These are phyloP conservation scores for Pseudomugil gertrudae DNA, from an alignment of 2,797 vertebrate species.

Conservation along the genomic window DNA sequence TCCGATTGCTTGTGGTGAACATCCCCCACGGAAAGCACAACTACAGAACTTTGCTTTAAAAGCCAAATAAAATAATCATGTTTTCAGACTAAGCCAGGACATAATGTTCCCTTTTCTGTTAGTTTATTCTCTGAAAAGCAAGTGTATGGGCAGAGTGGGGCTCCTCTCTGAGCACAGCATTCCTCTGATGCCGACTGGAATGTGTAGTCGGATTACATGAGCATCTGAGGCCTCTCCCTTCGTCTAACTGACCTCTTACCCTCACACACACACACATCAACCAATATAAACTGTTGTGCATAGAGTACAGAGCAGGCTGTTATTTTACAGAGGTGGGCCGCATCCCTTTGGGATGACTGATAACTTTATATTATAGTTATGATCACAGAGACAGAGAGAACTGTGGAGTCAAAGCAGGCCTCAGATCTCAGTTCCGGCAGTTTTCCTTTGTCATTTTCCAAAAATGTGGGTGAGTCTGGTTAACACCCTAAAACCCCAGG, in stretches of 20 bases:
- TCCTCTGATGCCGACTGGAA: slow-evolving; percentile 65
- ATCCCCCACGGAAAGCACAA: neutral
- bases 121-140: slow-evolving; percentile 19
- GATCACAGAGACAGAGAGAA: slow-evolving; percentile 59
- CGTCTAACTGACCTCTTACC: slow-evolving; percentile 45
- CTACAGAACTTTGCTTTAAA: neutral
- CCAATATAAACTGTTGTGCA: slow-evolving; percentile 34
- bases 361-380: slow-evolving; percentile 46
- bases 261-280: slow-evolving; percentile 43
- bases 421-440: slow-evolving; percentile 72
- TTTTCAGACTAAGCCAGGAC: slow-evolving; percentile 4
- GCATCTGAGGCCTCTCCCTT: slow-evolving; percentile 62
- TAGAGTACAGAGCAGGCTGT: slow-evolving; percentile 24
- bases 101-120: slow-evolving; percentile 1
- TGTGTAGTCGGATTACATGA: slow-evolving; percentile 67
- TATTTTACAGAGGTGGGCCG: slow-evolving; percentile 49
- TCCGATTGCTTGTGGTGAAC: neutral
- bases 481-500: slow-evolving; percentile 82
- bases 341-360: slow-evolving; percentile 46
- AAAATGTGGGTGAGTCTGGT: slow-evolving; percentile 86
- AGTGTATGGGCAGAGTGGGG: slow-evolving; percentile 21
- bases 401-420: slow-evolving; percentile 58
- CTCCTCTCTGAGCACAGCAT: slow-evolving; percentile 55
- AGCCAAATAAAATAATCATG: neutral
- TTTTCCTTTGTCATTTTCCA: slow-evolving; percentile 79